Base-by-base conservation (phyloP, 2,113 vertebrate genomes). In the Desmodus rotundus region DNA sequence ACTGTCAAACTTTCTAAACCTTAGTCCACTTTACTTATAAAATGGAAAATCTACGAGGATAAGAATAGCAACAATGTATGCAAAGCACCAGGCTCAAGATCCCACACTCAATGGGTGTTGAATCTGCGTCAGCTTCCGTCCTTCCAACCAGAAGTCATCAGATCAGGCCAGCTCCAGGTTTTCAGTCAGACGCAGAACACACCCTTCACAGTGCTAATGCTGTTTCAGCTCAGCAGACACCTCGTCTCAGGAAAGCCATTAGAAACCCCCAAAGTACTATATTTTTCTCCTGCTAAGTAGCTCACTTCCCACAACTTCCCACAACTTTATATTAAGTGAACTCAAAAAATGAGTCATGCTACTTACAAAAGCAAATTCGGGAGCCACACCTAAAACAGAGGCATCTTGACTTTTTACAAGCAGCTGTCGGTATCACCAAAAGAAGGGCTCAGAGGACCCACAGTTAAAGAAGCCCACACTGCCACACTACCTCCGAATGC, bases 251-350 rank as follows among this genome's bases (percentile, higher is more conserved):
- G 86, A 96, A 95, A 92, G 91, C 92, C 81, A 82, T 95, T 95
- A 97, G 96, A 95, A 96, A 95, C 84, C 87, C 96, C 95, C 74
- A 95, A 95, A 97, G 92, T 50, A 85, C 90, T 96, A 38, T 92
- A 67, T 97, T 97, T 94, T 97, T 67, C 90, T 95, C 87, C 52
- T 93, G 84, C 52, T 92, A 96, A 92, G 85, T 65, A 92, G 80
- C 65, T 92, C 54, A 54, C 74, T 95, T 91, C 87, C 96, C 95
- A 91, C 95, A 82, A 73, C 63, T 95, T 94, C 85, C 91, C 58
- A 96, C 33, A 78, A 72, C 20, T 94, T 87, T 81, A 92, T 63
- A 65, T 93, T 78, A 95, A 94, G 54, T 72, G 56, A 95, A 68
- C 78, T 76, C 87, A 72, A 80, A 70, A 89, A 96, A 82, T 92